Evolutionary conservation across 2,113 vertebrate genomes (phyloP).

Genomic region (Labeo catla): DNA sequence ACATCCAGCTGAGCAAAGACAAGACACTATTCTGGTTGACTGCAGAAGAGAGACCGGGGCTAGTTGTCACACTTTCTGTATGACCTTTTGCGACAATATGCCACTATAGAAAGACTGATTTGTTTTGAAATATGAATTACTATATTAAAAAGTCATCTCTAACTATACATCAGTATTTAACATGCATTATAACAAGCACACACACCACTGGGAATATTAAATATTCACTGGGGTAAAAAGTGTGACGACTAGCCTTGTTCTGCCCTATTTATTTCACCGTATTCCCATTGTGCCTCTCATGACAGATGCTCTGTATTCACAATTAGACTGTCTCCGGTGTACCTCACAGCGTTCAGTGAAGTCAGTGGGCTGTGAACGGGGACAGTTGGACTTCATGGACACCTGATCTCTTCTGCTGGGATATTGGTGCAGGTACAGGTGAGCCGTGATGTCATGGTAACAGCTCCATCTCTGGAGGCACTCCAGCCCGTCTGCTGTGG

Average conservation of each 20-base stretch:
- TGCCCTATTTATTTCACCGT: neutral
- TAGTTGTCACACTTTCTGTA: neutral
- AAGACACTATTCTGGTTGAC: neutral
- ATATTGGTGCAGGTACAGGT: constrained; percentile 43
- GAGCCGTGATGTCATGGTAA: constrained; percentile 48
- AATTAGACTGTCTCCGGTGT: neutral
- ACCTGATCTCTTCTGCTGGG: constrained; percentile 49
- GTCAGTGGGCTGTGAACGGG: constrained; percentile 32
- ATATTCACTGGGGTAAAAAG: neutral
- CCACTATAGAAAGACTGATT: neutral
- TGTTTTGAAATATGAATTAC: neutral
- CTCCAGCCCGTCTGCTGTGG: neutral
- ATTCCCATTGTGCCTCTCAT: neutral
- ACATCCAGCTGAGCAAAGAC: neutral
- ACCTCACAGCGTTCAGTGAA: neutral
- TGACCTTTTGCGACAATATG: neutral
- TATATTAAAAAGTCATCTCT: neutral
- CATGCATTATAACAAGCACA: no score
- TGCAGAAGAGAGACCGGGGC: neutral
- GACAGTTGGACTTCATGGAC: constrained; percentile 55
- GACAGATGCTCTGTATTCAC: neutral
- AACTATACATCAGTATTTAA: neutral
- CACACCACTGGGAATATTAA: neutral
- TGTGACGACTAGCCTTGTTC: neutral
- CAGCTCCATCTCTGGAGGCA: constrained; percentile 10